Evolutionary conservation across 37 sponge, comb jelly and placozoan species (phyloP), one percentile per base, ranked within the genome.

Genomic region (Ianthella basta): DNA sequence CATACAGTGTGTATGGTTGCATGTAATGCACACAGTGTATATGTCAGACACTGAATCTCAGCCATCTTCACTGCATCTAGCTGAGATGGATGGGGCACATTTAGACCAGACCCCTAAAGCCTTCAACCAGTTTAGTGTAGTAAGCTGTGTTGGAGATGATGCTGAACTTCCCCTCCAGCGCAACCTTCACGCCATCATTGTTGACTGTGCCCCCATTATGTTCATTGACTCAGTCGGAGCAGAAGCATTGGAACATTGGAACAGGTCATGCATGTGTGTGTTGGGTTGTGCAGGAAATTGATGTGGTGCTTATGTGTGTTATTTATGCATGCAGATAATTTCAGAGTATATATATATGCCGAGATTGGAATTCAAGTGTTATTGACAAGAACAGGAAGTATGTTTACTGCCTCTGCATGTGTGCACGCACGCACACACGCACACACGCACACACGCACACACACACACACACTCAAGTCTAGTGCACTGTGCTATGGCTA

Each of bases 141-240:
- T 72, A 40, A 72, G 73, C 73, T 72, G 73, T 33, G 73, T 72
- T 12, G 73, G 40, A 19, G 73, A 72, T 19, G 73, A 72, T 72
- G 73, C 73, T 30, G 73, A 72, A 29, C 39, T 72, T 12, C 73
- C 73, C 19, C 38, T 72, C 8, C 73, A 72, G 73, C 73, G 40
- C 35, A 72, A 72, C 73, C 73, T 72, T 20, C 95, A 94, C 84
- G 91, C 95, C 2, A 83, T 94, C 55, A 67, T 94, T 61, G 72
- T 94, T 5, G 95, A 94, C 83, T 94, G 95, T 80, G 86, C 87
- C 35, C 86, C 91, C 10, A 89, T 94, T 20, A 87, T 60, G 39
- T 94, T 91, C 81, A 60, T 80, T 0, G 95, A 94, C 74, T 88
- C 95, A 5, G 75, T 83, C 57, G 91, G 95, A 10, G 67, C 59